Base-by-base conservation (phyloP, 2,888 invertebrate genomes). In the Poecilobothrus nobilitatus region DNA sequence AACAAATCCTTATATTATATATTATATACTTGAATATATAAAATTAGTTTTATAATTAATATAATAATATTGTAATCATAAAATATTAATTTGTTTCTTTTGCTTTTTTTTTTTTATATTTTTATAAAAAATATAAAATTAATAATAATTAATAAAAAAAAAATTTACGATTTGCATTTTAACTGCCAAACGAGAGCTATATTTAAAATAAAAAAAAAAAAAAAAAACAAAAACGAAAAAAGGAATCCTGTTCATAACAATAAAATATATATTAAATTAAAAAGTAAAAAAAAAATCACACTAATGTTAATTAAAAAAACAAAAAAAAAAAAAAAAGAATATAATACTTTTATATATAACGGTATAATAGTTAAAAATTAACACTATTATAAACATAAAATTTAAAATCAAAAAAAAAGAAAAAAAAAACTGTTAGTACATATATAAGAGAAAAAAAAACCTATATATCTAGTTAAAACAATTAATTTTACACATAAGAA, bases 151-250 rank as follows among this genome's bases (percentile, higher is more conserved):
- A 15, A 53, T 18, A 53, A 53, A 53, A 12, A 18, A 18, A 53
- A 53, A 6, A 53, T 18, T 53, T 18, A 12, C 37, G 10, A 37
- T 53, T 53, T 53, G 18, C 53, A 53, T 53, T 53, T 53, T 6
- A 53, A 53, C 53, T 53, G 53, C 53, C 53, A 53, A 53, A 53
- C 53, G 53, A 53, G 53, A 53, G 53, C 53, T 53, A 53, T 53
- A 12, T 53, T 53, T 53, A 53, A 53, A 53, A 18, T 15, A 41
- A 6, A 41, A 41, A 41, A 41, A 41, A 41, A 41, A n/a, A 15
- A 41, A 41, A 41, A 41, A 41, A 15, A 41, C 9, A 41, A 41
- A 27, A 27, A 27, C 27, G 27, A 27, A 27, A 27, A 27, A 27
- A 27, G 5, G 27, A 53, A n/a, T 53, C 53, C 53, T 15, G 15